Conservation (phyloP, 2,797 vertebrate genomes). For the Sardinella longiceps region DNA sequence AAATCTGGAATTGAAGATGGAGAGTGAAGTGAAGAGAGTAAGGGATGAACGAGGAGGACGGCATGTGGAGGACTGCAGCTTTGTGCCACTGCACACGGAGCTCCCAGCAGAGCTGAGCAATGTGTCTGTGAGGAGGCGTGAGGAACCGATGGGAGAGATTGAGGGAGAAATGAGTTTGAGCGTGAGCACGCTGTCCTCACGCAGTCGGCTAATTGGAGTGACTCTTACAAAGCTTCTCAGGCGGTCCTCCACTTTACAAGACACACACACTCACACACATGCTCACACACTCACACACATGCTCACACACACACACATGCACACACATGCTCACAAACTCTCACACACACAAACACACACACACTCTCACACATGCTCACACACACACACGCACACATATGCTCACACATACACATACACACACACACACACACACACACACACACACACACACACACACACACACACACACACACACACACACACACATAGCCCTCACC, state of each 20-base stretch:
- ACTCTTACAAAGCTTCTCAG: not conserved
- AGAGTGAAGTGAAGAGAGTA: too few relatives aligned
- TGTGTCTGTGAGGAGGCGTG: not conserved
- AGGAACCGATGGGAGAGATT: not conserved
- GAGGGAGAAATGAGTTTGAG: not conserved
- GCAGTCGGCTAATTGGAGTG: constrained; percentile 9
- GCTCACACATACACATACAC: too few relatives aligned
- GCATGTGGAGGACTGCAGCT: not conserved
- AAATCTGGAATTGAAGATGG: too few relatives aligned
- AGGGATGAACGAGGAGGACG: too few relatives aligned
- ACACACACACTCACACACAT: not conserved
- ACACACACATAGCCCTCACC: not conserved
- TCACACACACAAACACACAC: not conserved
- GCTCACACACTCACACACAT: not conserved
- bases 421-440: too few relatives aligned
- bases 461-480: not conserved
- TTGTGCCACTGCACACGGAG: not conserved
- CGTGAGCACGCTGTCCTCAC: not conserved
- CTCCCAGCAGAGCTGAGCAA: not conserved
- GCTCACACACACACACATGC: not conserved
- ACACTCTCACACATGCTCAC: not conserved
- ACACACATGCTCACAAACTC: too few relatives aligned
- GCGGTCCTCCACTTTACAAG: not conserved
- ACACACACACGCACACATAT: not conserved
- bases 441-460: not conserved